Evolutionary conservation across 2,888 invertebrate genomes (phyloP).

Genomic region (Idaea biselata): DNA sequence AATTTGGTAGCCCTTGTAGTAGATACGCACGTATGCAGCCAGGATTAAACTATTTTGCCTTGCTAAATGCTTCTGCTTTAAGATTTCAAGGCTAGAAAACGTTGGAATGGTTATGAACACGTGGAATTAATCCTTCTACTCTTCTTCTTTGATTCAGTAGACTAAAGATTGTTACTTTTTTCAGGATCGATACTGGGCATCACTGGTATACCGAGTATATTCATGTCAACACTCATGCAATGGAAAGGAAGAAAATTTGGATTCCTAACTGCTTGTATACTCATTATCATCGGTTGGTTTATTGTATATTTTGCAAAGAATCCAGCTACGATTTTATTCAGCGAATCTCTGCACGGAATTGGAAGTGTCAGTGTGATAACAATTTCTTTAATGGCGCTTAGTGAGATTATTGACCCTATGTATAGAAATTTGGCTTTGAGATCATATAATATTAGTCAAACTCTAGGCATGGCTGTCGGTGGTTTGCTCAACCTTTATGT

Average conservation of each 20-base stretch:
- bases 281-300: constrained; percentile 29
- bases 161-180: constrained; percentile 10
- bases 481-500: constrained; percentile 25
- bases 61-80: too few species aligned
- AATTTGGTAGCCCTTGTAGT: too few species aligned
- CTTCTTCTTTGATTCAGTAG: too few species aligned
- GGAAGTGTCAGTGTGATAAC: constrained; percentile 26
- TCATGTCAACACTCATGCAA: constrained; percentile 33
- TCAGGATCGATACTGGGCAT: constrained; percentile 33
- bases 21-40: too few species aligned
- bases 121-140: too few species aligned
- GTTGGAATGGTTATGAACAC: too few species aligned
- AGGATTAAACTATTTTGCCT: too few species aligned
- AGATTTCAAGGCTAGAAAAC: too few species aligned
- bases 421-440: constrained; percentile 24
- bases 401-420: constrained; percentile 30
- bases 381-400: constrained; percentile 28
- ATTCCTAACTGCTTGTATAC: constrained; percentile 26
- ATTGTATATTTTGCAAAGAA: constrained; percentile 19
- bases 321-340: constrained; percentile 20
- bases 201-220: constrained; percentile 31
- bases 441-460: constrained; percentile 21
- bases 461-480: constrained; percentile 23
- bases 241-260: constrained; percentile 30
- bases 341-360: constrained; percentile 31